A percentile compares a stretch with the other conserved stretches of the same genome.
phyloP scores from a whole-genome alignment of 1,140 invertebrate species.

The Neotoxoptera formosana region DNA sequence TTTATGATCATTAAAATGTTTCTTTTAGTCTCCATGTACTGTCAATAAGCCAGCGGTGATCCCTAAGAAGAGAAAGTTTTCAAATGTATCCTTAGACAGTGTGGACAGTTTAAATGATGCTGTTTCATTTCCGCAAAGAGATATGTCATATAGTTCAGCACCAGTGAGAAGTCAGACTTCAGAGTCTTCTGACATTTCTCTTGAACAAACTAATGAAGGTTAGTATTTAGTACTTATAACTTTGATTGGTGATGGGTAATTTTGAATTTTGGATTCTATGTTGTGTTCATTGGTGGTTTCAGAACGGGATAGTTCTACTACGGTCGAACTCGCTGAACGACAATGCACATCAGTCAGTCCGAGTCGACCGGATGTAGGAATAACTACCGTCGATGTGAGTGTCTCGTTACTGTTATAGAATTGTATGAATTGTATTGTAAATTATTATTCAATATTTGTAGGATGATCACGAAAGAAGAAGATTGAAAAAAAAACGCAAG shows the following conservation, averaged over 20 bases:
- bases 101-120: background rate
- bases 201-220: constrained; percentile 32
- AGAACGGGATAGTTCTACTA: constrained; percentile 56
- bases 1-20: background rate
- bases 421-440: background rate
- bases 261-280: constrained; percentile 21
- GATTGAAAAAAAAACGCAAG: constrained; percentile 51
- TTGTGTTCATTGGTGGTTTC: constrained; percentile 53
- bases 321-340: constrained; percentile 52
- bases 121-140: background rate
- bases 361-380: constrained; percentile 53
- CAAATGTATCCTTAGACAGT: constrained; percentile 29
- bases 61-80: constrained; percentile 52
- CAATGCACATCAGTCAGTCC: constrained; percentile 49
- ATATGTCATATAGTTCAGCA: background rate
- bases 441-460: background rate
- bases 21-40: constrained; percentile 5
- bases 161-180: constrained; percentile 17
- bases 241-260: background rate
- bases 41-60: constrained; percentile 36
- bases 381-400: constrained; percentile 49
- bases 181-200: constrained; percentile 50
- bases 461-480: constrained; percentile 48
- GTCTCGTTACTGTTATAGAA: background rate
- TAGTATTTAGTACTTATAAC: background rate